These are phyloP conservation scores for Phalacrocorax pelagicus DNA, from an alignment of 2,113 vertebrate species.

Conservation along the genomic window DNA sequence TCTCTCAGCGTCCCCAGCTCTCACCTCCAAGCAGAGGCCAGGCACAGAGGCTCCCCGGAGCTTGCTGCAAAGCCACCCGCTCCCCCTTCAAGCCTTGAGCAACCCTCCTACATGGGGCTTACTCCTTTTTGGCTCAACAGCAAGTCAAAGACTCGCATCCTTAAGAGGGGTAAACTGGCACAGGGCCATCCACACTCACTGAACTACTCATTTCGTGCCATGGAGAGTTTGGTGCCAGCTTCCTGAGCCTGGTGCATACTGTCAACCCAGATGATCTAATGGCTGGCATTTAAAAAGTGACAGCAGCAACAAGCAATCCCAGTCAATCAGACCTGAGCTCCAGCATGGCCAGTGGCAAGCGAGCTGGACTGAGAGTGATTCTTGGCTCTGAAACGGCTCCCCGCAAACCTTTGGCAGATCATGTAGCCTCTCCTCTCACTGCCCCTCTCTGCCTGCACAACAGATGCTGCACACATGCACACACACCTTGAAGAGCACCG, in stretches of 20 bases:
- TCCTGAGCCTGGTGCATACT: background rate
- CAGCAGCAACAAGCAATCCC: background rate
- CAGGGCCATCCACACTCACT: background rate
- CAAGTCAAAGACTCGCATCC: background rate
- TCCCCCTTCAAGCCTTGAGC: background rate
- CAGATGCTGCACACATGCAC: background rate
- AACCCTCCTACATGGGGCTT: background rate
- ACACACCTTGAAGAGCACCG: background rate
- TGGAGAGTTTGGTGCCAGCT: background rate
- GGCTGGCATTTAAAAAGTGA: constrained; percentile 23
- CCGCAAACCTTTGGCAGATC: background rate
- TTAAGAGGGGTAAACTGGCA: background rate
- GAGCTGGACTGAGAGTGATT: background rate
- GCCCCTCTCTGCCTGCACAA: background rate
- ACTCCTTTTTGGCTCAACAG: background rate
- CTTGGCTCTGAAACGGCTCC: background rate
- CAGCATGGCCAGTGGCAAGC: background rate
- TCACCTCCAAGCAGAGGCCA: background rate
- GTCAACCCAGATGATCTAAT: constrained; percentile 17
- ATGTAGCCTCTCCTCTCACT: background rate
- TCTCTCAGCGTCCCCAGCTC: background rate
- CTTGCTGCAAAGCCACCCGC: background rate
- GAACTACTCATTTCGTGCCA: background rate
- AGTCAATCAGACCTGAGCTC: background rate
- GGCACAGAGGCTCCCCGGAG: background rate